Percentiles rank a stretch among this genome's conserved stretches.
Conservation (phyloP, 2,797 vertebrate genomes). For the Pitangus sulphuratus region DNA sequence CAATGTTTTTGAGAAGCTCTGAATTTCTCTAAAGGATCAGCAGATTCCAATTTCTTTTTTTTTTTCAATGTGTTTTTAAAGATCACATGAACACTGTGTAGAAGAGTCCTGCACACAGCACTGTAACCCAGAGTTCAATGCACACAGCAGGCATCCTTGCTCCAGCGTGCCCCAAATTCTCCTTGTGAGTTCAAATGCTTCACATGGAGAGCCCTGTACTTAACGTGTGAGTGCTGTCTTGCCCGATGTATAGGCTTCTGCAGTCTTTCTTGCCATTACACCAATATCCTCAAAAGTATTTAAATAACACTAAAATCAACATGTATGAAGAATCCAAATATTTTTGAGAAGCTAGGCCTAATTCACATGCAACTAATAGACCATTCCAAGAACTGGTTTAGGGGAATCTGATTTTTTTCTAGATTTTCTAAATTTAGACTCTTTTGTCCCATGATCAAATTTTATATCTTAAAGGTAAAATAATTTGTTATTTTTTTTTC, state of each 20-base stretch:
- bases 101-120: neutral
- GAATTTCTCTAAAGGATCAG: neutral
- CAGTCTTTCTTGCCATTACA: neutral
- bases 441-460: neutral
- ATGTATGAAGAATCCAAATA: neutral
- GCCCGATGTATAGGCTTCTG: neutral
- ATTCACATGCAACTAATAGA: neutral
- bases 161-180: neutral
- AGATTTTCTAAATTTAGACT: neutral
- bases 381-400: neutral
- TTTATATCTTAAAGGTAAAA: neutral
- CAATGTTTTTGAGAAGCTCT: neutral
- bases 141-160: neutral
- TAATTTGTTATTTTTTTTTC: neutral
- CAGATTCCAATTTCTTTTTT: neutral
- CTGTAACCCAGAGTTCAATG: neutral
- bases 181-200: neutral
- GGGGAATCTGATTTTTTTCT: neutral
- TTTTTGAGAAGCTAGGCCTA: neutral
- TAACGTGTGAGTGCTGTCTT: neutral
- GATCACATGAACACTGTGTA: rapidly evolving
- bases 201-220: neutral
- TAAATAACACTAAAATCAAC: neutral
- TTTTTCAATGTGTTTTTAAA: neutral
- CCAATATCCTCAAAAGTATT: neutral